These are phyloP conservation scores for Epinephelus awoara DNA, from an alignment of 2,797 vertebrate species.

Conservation along the genomic window DNA sequence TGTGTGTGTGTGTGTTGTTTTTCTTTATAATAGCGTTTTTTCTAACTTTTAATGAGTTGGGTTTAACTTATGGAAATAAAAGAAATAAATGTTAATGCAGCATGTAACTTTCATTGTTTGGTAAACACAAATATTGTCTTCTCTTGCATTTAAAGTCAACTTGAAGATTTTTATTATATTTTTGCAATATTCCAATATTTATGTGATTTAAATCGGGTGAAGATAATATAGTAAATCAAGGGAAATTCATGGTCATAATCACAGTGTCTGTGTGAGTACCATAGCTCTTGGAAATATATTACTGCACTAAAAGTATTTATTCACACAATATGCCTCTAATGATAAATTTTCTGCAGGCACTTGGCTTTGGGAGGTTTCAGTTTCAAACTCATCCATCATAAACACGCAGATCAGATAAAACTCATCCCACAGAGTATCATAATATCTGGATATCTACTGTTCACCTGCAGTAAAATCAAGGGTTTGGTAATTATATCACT, in stretches of 20 bases:
- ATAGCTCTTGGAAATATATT: constrained; percentile 42
- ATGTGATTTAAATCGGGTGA: constrained; percentile 15
- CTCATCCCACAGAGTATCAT: constrained; percentile 33
- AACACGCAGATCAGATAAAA: constrained; percentile 61
- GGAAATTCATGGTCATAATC: constrained; percentile 19
- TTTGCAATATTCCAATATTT: constrained; percentile 9
- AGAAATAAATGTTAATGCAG: constrained; percentile 4
- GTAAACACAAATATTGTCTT: neutral
- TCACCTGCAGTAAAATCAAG: constrained; percentile 57
- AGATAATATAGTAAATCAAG: constrained; percentile 14
- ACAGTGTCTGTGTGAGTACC: constrained; percentile 3
- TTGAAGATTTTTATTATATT: neutral
- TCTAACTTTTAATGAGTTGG: constrained; percentile 28
- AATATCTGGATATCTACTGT: constrained; percentile 55
- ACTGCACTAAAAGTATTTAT: constrained; percentile 38
- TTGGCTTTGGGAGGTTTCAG: constrained; percentile 41
- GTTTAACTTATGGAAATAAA: constrained; percentile 4
- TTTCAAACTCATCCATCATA: constrained; percentile 66
- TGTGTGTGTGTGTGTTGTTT: neutral
- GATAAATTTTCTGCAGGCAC: constrained; percentile 25
- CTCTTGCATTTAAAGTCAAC: neutral
- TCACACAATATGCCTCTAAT: constrained; percentile 34
- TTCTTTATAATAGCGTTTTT: neutral
- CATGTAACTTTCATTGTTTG: neutral
- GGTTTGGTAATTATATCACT: constrained; percentile 44